Conservation (phyloP, 2,888 invertebrate species). For the Sturmia bella region DNA sequence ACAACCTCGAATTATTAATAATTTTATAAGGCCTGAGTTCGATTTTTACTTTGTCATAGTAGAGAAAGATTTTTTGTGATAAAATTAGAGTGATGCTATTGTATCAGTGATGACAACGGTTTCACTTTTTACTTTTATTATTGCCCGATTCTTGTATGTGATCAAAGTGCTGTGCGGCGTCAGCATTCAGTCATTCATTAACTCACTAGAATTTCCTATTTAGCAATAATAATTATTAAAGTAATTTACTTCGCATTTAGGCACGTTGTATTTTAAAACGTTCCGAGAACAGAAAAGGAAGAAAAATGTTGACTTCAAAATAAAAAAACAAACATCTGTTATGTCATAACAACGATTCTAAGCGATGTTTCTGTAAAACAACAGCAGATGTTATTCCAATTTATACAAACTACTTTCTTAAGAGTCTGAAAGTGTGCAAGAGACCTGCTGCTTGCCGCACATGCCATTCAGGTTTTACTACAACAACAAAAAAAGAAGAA, state of each 20-base stretch:
- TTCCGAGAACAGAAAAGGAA: neutral
- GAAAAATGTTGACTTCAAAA: neutral
- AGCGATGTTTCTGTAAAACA: slow-evolving; percentile 13
- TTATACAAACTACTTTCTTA: slow-evolving; percentile 25
- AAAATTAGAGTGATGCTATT: too few relatives aligned
- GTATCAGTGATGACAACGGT: too few relatives aligned
- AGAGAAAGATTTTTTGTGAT: too few relatives aligned
- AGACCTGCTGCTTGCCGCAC: slow-evolving; percentile 29
- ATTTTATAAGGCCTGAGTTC: too few relatives aligned
- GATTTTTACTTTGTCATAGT: too few relatives aligned
- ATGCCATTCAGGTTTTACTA: slow-evolving; percentile 26
- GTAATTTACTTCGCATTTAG: slow-evolving; percentile 44
- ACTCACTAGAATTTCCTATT: slow-evolving; percentile 44
- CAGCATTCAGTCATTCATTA: neutral
- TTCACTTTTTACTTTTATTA: too few relatives aligned
- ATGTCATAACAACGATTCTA: slow-evolving; percentile 18
- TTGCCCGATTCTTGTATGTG: too few relatives aligned
- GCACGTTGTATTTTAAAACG: slow-evolving; percentile 45
- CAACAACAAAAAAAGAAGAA: too few relatives aligned
- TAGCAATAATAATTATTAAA: slow-evolving; percentile 30
- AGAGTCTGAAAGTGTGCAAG: slow-evolving; percentile 6
- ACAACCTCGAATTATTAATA: too few relatives aligned
- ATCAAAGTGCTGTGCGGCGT: too few relatives aligned
- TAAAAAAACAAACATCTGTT: slow-evolving; percentile 43
- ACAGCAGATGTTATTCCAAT: slow-evolving; percentile 58